A percentile compares a stretch with the other conserved stretches of the same genome.
Evolutionary conservation across 2,888 invertebrate genomes (phyloP).

Genomic region (Eristalis pertinax): DNA sequence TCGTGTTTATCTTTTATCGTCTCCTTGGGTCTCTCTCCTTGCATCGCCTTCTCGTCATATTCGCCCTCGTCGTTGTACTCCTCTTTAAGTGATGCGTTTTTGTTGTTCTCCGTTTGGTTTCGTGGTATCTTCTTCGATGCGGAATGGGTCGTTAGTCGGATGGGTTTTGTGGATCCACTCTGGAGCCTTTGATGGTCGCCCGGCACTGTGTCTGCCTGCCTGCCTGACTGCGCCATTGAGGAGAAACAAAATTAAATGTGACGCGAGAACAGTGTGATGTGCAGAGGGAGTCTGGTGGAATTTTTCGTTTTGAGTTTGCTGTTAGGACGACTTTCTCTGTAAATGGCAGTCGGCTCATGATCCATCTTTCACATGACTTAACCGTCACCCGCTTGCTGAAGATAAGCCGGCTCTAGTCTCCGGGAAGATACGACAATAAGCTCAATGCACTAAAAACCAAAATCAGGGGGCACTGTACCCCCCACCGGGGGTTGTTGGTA

Average conservation of each 20-base stretch:
- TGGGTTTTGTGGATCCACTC: constrained; percentile 20
- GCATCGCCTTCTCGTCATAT: background rate
- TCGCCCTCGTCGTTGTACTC: no score
- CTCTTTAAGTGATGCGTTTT: background rate
- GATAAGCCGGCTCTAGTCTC: no score
- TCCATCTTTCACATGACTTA: no score
- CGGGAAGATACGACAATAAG: no score
- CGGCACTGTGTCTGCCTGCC: constrained; percentile 17
- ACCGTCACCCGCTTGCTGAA: no score
- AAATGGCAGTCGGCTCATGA: no score
- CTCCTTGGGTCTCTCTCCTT: background rate
- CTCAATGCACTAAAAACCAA: no score
- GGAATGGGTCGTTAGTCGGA: constrained; percentile 45
- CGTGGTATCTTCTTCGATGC: background rate
- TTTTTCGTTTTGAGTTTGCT: no score
- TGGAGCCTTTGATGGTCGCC: constrained; percentile 49
- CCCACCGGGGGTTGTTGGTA: no score
- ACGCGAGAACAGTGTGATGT: background rate
- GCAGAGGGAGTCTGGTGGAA: background rate
- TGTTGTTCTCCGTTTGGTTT: background rate
- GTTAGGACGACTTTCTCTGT: no score
- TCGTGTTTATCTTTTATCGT: background rate
- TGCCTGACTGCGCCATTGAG: background rate
- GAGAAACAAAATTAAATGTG: background rate
- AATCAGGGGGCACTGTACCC: no score